Base-by-base conservation (phyloP, 2,113 vertebrate species). In the Thalassarche chlororhynchos region DNA sequence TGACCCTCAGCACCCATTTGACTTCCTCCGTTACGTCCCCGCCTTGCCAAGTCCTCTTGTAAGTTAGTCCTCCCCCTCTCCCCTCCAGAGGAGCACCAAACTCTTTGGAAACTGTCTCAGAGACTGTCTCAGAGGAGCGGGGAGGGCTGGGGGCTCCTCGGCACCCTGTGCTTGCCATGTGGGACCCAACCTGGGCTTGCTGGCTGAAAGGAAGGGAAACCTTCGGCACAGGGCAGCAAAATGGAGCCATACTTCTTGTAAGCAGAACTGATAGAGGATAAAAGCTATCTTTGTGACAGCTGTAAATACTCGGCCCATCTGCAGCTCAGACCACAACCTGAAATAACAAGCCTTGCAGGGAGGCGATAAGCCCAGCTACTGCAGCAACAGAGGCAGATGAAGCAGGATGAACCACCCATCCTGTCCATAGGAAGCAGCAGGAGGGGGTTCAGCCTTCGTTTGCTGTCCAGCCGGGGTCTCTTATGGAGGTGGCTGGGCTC, bases 1-100 rank as follows among this genome's bases (percentile, higher is more conserved):
- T 99, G 98, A 69, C 93, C 98, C 83, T 99, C 97, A 98, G 42
- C 49, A 18, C 23, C 21, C 75, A 58, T 38, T 87, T 86, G 52
- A 61, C 60, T 52, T 80, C 49, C 57, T 69, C 79, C 1, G 2
- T 17, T 54, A 32, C 3, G 5, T 12, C 74, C 29, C 28, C 55
- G 10, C 34, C 82, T 54, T 93, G 78, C 57, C 61, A 94, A 72
- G 61, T 46, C 34, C 26, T 90, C 58, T 12, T 88, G 29, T 81
- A 58, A 91, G 34, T 58, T 52, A 58, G 13, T 18, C 18, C 42
- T 4, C 9, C 3, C 8, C 14, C 3, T 16, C 26, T 28, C 40
- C 34, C 3, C 23, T 66, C 38, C 3, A 5, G 32, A 88, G 24
- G 47, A 75, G 12, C 9, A 32, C 6, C 12, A 36, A n/a, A 17